Percentiles rank a stretch among this genome's conserved stretches.
These are phyloP conservation scores for Xanthostigma xanthostigma DNA, from an alignment of 2,888 invertebrate genomes.

Conservation along the genomic window DNA sequence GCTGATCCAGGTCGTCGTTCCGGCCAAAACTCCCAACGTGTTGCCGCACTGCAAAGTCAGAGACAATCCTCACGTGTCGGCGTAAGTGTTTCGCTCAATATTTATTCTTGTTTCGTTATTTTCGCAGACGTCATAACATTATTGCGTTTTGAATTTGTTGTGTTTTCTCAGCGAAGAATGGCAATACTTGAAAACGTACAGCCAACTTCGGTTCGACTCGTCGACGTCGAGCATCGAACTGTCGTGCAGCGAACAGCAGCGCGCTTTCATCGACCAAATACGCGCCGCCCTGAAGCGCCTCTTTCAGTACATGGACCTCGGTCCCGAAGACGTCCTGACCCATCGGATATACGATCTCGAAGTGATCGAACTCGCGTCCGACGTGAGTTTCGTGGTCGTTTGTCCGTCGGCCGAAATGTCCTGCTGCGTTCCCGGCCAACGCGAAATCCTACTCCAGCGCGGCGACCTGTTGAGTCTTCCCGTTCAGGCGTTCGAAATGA, in stretches of 20 bases:
- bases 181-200: slow-evolving; percentile 65
- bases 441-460: slow-evolving; percentile 69
- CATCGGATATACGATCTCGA: slow-evolving; percentile 86
- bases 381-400: slow-evolving; percentile 83
- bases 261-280: slow-evolving; percentile 63
- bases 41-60: slow-evolving; percentile 86
- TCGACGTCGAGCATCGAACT: slow-evolving; percentile 30
- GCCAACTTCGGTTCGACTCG: slow-evolving; percentile 27
- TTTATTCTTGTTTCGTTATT: not conserved
- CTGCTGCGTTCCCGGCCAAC: slow-evolving; percentile 77
- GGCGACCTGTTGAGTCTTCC: slow-evolving; percentile 80
- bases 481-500: slow-evolving; percentile 88
- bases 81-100: slow-evolving; percentile 40
- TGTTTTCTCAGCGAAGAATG: slow-evolving; percentile 73
- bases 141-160: not conserved
- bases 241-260: slow-evolving; percentile 57
- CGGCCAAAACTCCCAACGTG: slow-evolving; percentile 84
- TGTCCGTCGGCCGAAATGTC: slow-evolving; percentile 87
- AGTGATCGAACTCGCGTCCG: slow-evolving; percentile 79
- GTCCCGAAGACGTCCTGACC: slow-evolving; percentile 46
- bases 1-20: slow-evolving; percentile 83
- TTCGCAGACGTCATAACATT: not conserved
- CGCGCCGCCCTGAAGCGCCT: slow-evolving; percentile 59
- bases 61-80: slow-evolving; percentile 90
- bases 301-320: slow-evolving; percentile 68